Evolutionary conservation across 2,113 vertebrate species (phyloP), one percentile per base, ranked within the genome.

Genomic region (Echinops telfairi): DNA sequence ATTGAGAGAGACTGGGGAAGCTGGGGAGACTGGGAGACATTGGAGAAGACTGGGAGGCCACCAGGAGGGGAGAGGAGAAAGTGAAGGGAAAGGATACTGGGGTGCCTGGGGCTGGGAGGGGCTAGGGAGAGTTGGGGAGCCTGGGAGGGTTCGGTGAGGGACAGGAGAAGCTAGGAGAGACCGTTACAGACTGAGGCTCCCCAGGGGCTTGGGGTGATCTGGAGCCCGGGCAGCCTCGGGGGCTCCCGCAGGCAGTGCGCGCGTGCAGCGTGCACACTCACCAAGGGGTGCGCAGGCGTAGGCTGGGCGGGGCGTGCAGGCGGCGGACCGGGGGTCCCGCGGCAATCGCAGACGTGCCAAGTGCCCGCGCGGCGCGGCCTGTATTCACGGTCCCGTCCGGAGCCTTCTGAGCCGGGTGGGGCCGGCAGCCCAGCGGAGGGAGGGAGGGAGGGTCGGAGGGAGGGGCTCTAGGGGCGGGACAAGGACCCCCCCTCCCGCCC

Each of bases 381-480:
- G 90, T 38, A 86, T 77, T 80, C 40, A 19, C 22, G 58, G 83
- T 86, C 88, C 40, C 0, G 93, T 93, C 90, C 3, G 33, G 86
- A 91, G 92, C 85, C 0, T 76, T 86, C 86, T 94, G 95, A 92
- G 86, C 89, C 88, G 94, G 93, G 96, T 90, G 96, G 93, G 96
- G 97, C 96, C 62, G 9, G 86, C 17, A 33, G 77, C 40, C 0
- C 22, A 64, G 81, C 53, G 66, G 58, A 66, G 19, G 20, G 47
- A 53, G 47, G 58, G 92, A 62, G 17, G 89, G 70, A 71, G 90
- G 82, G 64, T 71, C 85, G 58, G 92, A 62, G 17, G 89, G 64
- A 62, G 60, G 60, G 60, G 60, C 60, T 29, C 47, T 20, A 43
- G 31, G 78, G 86, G 92, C 71, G 83, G 96, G 94, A 68, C 90